These are phyloP conservation scores for Girardinus metallicus DNA, from an alignment of 2,797 vertebrate genomes.

Conservation along the genomic window DNA sequence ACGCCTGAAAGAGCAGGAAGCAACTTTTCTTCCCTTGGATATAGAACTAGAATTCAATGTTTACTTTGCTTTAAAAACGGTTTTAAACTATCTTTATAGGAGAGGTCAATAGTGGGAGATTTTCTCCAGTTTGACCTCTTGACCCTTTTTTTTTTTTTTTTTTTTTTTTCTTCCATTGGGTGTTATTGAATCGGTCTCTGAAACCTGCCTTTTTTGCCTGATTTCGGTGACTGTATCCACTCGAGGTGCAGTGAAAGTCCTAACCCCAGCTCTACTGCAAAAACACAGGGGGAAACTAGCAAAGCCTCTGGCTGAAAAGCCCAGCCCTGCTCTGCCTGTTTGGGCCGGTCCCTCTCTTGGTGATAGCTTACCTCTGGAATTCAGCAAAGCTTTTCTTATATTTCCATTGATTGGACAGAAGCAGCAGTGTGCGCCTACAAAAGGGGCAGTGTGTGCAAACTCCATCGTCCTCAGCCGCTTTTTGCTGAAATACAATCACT, in stretches of 20 bases:
- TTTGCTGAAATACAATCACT: constrained; percentile 70
- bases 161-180: not conserved
- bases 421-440: constrained; percentile 65
- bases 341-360: constrained; percentile 81
- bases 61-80: constrained; percentile 31
- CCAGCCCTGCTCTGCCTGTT: constrained; percentile 85
- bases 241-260: constrained; percentile 87
- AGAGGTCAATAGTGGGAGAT: constrained; percentile 20
- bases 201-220: not conserved
- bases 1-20: constrained; percentile 56
- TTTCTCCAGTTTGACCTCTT: constrained; percentile 11
- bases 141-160: not conserved
- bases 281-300: constrained; percentile 78
- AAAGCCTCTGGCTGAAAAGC: constrained; percentile 76
- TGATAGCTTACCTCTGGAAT: constrained; percentile 91
- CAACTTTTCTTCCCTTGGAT: constrained; percentile 67
- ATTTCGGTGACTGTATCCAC: constrained; percentile 33
- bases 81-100: constrained; percentile 17
- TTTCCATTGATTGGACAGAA: constrained; percentile 73
- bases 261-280: constrained; percentile 77
- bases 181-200: not conserved
- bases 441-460: constrained; percentile 72
- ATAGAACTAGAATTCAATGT: constrained; percentile 59
- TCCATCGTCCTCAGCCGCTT: constrained; percentile 51
- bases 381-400: constrained; percentile 85